Base-by-base conservation (phyloP, 2,888 invertebrate species). In the Chymomyza amoena region DNA sequence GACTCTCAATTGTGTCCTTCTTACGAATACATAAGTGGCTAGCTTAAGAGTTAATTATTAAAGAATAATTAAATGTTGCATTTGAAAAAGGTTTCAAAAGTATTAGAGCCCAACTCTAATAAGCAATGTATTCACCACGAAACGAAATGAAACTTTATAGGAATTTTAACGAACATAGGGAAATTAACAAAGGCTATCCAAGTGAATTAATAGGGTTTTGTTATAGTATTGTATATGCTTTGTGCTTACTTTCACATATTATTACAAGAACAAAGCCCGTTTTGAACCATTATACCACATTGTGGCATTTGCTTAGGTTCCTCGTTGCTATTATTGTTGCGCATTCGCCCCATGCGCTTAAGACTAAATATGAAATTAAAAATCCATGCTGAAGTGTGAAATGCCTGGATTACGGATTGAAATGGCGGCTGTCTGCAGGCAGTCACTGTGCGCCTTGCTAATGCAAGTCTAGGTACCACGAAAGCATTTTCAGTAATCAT, bases 311-410 rank as follows among this genome's bases (percentile, higher is more conserved):
- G 59, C 60, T 32, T 65, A 13, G 39, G 6, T 56, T 50, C 13
- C 64, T 13, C 3, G 60, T 45, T 66, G 70, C 65, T 74, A 61
- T 72, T 73, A 69, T 63, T 73, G 71, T 65, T 73, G 64, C 64
- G 73, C 72, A 72, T 72, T 67, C 72, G 67, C 61, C 72, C 67
- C 73, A 52, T 73, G 71, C 64, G 66, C 64, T 77, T 70, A 70
- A 63, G 75, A 62, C 80, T 88, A 88, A 84, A 84, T 85, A 85
- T 85, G 84, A 85, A 85, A 85, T 85, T 85, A 85, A 88, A 85
- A 85, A 87, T 87, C 80, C 84, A 83, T 78, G 78, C 82, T 87
- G 81, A 88, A 87, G 84, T 85, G 84, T 88, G 84, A 85, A 85
- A 86, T 77, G 80, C 75, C 76, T 69, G 57, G 25, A 69, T 70